Percentiles rank a stretch among this genome's conserved stretches.
phyloP scores from a whole-genome alignment of 2,113 vertebrate species.

The Phrynosoma blainvillii region DNA sequence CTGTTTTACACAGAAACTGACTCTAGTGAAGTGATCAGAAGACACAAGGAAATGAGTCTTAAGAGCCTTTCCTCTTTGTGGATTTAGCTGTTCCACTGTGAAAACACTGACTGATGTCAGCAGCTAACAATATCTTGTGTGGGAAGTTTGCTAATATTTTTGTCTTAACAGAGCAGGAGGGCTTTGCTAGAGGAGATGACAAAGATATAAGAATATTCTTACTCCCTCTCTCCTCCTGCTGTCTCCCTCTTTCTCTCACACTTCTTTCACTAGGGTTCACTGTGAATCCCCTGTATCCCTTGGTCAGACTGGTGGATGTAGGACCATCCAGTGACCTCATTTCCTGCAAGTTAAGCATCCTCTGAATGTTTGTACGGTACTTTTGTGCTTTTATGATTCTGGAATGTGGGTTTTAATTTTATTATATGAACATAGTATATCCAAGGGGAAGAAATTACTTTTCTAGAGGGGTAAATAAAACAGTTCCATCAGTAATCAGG shows the following conservation, averaged over 20 bases:
- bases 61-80: constrained; percentile 10
- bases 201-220: constrained; percentile 15
- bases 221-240: not conserved
- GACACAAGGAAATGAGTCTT: constrained; percentile 6
- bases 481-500: not conserved
- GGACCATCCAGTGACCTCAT: not conserved
- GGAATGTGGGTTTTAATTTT: not conserved
- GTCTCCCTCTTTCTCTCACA: not conserved
- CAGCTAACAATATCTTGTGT: constrained; percentile 43
- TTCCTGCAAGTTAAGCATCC: not conserved
- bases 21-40: not conserved
- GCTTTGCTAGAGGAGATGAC: constrained; percentile 21
- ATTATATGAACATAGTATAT: not conserved
- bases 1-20: not conserved
- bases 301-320: not conserved
- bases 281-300: not conserved
- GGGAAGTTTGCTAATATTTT: constrained; percentile 42
- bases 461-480: not conserved
- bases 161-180: constrained; percentile 29
- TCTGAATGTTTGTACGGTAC: not conserved
- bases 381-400: not conserved
- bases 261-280: not conserved
- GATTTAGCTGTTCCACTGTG: not conserved
- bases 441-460: not conserved
- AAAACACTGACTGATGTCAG: constrained; percentile 33